A percentile compares a stretch with the other conserved stretches of the same genome.
phyloP scores from a whole-genome alignment of 2,113 vertebrate species.

The Leuciscus idus region DNA sequence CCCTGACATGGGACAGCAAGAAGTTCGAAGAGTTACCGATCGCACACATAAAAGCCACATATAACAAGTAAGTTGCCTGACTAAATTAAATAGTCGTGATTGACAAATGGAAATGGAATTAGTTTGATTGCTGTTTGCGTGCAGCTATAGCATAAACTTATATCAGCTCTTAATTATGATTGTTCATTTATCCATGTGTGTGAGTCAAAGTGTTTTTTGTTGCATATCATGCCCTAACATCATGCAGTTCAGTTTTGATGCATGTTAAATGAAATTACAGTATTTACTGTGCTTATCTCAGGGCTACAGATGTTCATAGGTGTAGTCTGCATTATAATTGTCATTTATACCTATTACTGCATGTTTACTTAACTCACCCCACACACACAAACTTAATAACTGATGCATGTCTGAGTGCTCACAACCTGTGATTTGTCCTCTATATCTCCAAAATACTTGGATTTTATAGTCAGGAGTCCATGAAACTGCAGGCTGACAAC shows the following conservation, averaged over 20 bases:
- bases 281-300: not conserved
- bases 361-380: not conserved
- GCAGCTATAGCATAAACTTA: not conserved
- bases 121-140: not conserved
- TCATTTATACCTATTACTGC: not conserved
- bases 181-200: not conserved
- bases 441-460: no score
- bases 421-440: no score
- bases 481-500: no score
- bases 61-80: slow-evolving; percentile 90
- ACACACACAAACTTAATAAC: no score
- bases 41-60: slow-evolving; percentile 90
- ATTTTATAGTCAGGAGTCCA: no score
- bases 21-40: slow-evolving; percentile 89
- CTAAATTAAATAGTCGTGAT: not conserved
- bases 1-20: slow-evolving; percentile 85
- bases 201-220: not conserved
- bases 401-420: no score
- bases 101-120: not conserved
- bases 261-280: not conserved
- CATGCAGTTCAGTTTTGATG: not conserved
- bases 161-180: not conserved
- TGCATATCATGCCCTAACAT: not conserved
- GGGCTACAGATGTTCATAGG: not conserved
- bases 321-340: not conserved